Conservation (phyloP, 2,797 vertebrate genomes). For the Rachycentron canadum region DNA sequence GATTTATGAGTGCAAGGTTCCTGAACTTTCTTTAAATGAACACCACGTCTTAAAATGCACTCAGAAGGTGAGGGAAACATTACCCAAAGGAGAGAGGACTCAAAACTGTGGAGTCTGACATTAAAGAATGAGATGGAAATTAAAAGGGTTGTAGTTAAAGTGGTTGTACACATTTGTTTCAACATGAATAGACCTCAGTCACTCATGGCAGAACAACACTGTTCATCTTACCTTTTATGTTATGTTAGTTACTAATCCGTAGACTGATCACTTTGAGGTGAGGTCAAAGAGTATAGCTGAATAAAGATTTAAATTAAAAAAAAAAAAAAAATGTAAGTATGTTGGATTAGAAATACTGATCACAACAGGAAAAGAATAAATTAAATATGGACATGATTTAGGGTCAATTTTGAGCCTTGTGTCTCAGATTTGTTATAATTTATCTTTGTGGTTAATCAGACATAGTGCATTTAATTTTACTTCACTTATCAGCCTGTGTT, state of each 20-base stretch:
- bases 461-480: background rate
- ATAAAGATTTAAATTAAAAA: background rate
- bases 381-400: background rate
- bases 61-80: background rate
- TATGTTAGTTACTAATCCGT: no score
- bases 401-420: no score
- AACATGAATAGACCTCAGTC: background rate
- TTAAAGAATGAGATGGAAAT: background rate
- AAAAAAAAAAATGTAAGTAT: background rate
- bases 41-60: constrained; percentile 1
- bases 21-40: constrained; percentile 22
- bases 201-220: background rate
- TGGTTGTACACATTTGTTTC: background rate
- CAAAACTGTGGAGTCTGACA: background rate
- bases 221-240: background rate
- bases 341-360: background rate
- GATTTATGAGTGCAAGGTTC: constrained; percentile 31
- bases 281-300: background rate
- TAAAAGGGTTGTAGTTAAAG: background rate
- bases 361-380: no score
- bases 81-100: background rate
- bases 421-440: background rate
- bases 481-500: background rate
- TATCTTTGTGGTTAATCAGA: background rate
- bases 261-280: background rate